phyloP scores from a whole-genome alignment of 1,140 invertebrate species.

The Cylas formicarius region DNA sequence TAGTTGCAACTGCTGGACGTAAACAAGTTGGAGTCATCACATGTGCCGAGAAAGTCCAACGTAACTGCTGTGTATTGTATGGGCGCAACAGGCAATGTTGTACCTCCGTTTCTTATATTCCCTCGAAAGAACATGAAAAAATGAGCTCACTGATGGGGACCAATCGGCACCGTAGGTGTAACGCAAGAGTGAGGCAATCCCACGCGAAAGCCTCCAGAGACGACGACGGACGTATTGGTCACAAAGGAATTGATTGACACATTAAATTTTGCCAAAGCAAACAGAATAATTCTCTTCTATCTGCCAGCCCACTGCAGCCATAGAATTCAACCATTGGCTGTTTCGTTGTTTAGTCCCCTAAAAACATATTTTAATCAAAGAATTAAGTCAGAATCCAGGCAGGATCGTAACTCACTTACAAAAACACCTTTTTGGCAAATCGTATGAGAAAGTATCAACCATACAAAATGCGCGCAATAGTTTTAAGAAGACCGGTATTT shows the following conservation, averaged over 20 bases:
- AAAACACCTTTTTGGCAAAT: not conserved
- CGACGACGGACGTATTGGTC: constrained; percentile 20
- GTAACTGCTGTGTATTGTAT: too few species aligned
- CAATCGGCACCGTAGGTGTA: constrained; percentile 39
- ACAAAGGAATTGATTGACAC: constrained; percentile 11
- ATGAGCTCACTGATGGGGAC: too few species aligned
- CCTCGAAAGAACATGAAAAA: constrained; percentile 37
- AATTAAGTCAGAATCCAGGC: not conserved
- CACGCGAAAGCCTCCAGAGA: constrained; percentile 9
- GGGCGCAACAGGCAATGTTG: too few species aligned
- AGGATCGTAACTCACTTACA: constrained; percentile 2
- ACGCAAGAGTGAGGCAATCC: constrained; percentile 28
- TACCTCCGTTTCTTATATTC: too few species aligned
- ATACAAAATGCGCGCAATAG: constrained; percentile 2
- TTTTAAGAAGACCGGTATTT: too few species aligned
- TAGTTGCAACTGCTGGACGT: constrained; percentile 33
- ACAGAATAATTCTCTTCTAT: constrained; percentile 14
- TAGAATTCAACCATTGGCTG: too few species aligned
- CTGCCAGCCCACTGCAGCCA: too few species aligned
- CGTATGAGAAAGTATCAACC: not conserved
- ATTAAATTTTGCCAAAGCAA: constrained; percentile 17
- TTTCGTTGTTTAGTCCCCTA: too few species aligned
- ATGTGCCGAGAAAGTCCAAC: constrained; percentile 36
- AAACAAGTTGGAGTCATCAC: constrained; percentile 32
- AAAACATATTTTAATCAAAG: not conserved